A percentile compares a stretch with the other conserved stretches of the same genome.
Evolutionary conservation across 2,113 vertebrate genomes (phyloP).

Genomic region (Heptranchias perlo): DNA sequence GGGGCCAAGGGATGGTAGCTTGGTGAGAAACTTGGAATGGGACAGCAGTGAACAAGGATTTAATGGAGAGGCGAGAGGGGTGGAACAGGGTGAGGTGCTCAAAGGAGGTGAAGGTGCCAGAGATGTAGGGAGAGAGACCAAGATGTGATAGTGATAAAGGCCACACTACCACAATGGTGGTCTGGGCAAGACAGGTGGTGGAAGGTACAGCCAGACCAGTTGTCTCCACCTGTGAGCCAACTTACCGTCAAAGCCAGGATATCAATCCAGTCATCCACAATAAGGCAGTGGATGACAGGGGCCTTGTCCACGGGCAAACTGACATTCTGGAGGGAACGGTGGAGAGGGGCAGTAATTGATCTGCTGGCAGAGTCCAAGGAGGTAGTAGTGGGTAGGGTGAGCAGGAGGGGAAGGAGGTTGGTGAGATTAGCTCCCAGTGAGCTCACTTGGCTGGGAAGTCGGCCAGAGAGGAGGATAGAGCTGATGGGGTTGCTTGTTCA

Average conservation of each 20-base stretch:
- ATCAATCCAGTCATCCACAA: neutral
- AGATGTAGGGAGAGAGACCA: neutral
- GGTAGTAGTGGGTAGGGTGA: neutral
- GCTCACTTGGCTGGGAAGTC: neutral
- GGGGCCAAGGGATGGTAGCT: neutral
- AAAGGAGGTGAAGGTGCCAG: neutral
- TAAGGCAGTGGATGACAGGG: neutral
- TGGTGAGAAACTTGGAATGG: neutral
- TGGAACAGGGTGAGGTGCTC: neutral
- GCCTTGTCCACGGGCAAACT: neutral
- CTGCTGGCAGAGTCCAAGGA: neutral
- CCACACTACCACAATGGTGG: neutral
- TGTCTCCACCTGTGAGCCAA: neutral
- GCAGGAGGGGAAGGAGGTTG: neutral
- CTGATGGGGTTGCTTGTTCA: too few relatives aligned
- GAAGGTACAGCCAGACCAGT: neutral
- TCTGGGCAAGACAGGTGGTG: neutral
- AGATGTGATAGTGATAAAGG: neutral
- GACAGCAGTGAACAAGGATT: neutral
- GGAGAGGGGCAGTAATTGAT: neutral
- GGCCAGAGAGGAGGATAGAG: neutral
- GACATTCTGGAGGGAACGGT: neutral
- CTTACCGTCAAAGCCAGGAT: neutral
- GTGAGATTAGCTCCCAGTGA: neutral
- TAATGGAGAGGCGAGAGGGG: neutral